These are phyloP conservation scores for Ectropis crepuscularia DNA, from an alignment of 2,888 invertebrate genomes.

Conservation along the genomic window DNA sequence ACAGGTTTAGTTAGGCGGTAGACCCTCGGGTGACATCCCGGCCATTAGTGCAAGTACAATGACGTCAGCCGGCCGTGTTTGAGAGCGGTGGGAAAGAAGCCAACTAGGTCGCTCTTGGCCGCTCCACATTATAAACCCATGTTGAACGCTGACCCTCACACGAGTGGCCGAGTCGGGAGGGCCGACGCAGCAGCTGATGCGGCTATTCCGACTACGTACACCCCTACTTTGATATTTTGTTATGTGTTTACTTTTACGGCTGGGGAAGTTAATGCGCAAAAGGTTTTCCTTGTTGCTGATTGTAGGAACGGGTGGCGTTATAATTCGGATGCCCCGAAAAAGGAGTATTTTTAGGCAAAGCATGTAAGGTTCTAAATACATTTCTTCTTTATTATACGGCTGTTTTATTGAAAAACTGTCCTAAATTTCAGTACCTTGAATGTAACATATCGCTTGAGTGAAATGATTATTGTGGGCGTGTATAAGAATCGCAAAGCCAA, in stretches of 20 bases:
- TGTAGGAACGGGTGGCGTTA: constrained; percentile 10
- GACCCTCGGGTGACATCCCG: constrained; percentile 33
- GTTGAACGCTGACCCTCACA: constrained; percentile 41
- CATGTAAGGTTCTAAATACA: no score
- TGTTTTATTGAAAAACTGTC: no score
- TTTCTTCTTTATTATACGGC: no score
- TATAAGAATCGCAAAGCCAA: no score
- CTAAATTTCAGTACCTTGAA: no score
- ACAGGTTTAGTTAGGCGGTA: no score
- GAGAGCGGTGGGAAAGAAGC: constrained; percentile 57
- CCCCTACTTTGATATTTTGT: constrained; percentile 27
- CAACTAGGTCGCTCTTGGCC: constrained; percentile 64
- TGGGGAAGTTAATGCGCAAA: constrained; percentile 24
- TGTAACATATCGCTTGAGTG: no score
- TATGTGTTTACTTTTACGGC: constrained; percentile 30
- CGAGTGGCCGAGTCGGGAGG: constrained; percentile 25
- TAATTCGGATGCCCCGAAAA: not conserved
- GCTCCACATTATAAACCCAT: constrained; percentile 41
- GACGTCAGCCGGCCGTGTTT: constrained; percentile 62
- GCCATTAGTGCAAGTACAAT: constrained; percentile 66
- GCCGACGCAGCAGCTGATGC: constrained; percentile 34
- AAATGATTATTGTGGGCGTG: no score
- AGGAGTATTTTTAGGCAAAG: no score
- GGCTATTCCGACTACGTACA: constrained; percentile 32
- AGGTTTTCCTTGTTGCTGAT: constrained; percentile 28